Base-by-base conservation (phyloP, 2,888 invertebrate species). In the Eupithecia pulchellata region DNA sequence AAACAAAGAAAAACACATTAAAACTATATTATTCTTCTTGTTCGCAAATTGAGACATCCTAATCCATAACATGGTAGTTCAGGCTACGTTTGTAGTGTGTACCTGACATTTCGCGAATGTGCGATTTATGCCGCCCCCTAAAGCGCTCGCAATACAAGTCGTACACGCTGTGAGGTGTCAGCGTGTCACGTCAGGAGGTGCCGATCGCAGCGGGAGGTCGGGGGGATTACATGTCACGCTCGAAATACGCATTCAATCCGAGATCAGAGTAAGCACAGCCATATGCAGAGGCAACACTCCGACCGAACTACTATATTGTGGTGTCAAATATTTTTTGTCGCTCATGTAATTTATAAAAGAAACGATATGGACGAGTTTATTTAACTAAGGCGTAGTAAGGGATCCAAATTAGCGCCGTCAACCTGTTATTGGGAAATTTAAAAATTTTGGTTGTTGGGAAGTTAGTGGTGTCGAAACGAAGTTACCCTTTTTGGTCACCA, bases 1-100 rank as follows among this genome's bases (percentile, higher is more conserved):
- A 89, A 79, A 47, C 62, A 17, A 71, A 25, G 27, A 66, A 13
- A 64, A 71, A 34, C 42, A 47, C 4, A 11, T 4, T 42, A n/a
- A 9, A 20, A 29, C 52, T 25, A 52, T 13, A 0, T 8, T 3
- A 39, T 4, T 14, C 4, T 39, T 17, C 39, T 39, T 4, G 20
- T 8, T 57, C 14, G 29, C 29, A 6, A 25, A 25, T 27, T 14
- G 11, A 17, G 14, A 14, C 6, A n/a, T n/a, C n/a, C n/a, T n/a
- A 57, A 27, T 27, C 29, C 27, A 57, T n/a, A 29, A n/a, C 9
- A 29, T n/a, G n/a, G 17, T 30, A 60, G 29, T n/a, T 32, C 25
- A 3, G 6, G 20, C 61, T n/a, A 25, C 34, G 36, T 61, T 34
- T 61, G 32, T 60, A 20, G 20, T 34, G 20, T 32, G 61, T 13